These are phyloP conservation scores for Vanacampus margaritifer DNA, from an alignment of 2,113 vertebrate species.

Conservation along the genomic window DNA sequence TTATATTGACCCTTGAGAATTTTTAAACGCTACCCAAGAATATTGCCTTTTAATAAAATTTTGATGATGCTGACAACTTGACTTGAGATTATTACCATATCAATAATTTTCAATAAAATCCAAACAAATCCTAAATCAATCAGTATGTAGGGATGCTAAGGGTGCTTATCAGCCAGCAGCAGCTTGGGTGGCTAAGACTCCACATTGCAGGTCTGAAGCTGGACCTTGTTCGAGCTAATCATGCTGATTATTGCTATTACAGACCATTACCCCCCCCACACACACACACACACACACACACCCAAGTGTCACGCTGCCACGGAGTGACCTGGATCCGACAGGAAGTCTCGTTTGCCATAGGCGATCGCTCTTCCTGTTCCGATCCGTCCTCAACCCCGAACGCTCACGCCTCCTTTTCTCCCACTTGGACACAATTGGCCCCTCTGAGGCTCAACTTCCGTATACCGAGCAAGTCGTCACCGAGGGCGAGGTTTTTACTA, in stretches of 20 bases:
- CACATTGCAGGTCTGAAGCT: constrained; percentile 34
- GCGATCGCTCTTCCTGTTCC: constrained; percentile 74
- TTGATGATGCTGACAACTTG: too few species aligned
- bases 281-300: neutral
- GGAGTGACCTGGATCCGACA: constrained; percentile 70
- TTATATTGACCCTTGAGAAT: too few species aligned
- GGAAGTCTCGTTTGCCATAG: constrained; percentile 74
- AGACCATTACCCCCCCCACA: constrained; percentile 64
- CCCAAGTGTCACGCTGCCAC: constrained; percentile 60
- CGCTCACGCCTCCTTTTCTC: constrained; percentile 15
- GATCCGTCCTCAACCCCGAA: constrained; percentile 27
- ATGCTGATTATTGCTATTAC: constrained; percentile 79
- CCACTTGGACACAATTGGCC: constrained; percentile 62
- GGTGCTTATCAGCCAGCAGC: constrained; percentile 38
- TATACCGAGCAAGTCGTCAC: constrained; percentile 40
- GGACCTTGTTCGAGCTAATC: constrained; percentile 68
- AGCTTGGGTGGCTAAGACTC: constrained; percentile 48
- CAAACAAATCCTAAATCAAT: neutral
- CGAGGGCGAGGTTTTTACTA: constrained; percentile 46
- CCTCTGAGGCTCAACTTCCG: constrained; percentile 51
- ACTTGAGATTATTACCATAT: too few species aligned
- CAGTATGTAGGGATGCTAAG: constrained; percentile 22
- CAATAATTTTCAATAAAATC: neutral
- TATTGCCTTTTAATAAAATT: too few species aligned
- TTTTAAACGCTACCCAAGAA: too few species aligned